Base-by-base conservation (phyloP, 2,113 vertebrate genomes). In the Trachemys scripta region DNA sequence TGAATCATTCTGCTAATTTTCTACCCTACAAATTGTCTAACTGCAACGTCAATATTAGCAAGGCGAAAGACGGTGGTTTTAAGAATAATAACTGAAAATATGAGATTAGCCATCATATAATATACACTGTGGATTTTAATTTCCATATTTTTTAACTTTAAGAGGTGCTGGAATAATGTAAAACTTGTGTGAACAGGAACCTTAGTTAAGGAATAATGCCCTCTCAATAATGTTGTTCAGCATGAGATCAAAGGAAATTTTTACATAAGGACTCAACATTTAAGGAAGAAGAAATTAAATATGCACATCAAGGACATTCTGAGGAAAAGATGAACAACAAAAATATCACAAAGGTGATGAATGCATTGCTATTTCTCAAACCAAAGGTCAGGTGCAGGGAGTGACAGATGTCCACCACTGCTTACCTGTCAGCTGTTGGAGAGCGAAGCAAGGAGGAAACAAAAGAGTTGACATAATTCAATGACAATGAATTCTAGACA, bases 401-500 rank as follows among this genome's bases (percentile, higher is more conserved):
- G 87, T 83, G 84, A 94, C 88, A 90, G 81, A 82, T 69, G 88
- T 78, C 72, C 72, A 83, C 84, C 75, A 81, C 89, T 89, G 81
- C 92, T 95, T 91, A 91, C 89, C 82, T 84, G 51, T 80, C 65
- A 87, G 75, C 80, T 84, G 76, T 17, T 89, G 84, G 84, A 86
- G 82, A 86, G 87, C 54, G 65, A 83, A 83, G 51, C 72, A 90
- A 90, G 59, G 75, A 86, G 49, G 81, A 90, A 94, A 87, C 80
- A 94, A 87, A 90, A 72, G 75, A 54, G 65, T 72, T 57, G 42
- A 81, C 35, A 59, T 78, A 82, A 81, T 85, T 84, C 85, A 95
- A 80, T 95, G 80, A 85, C 95, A 96, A 94, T 72, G 69, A 96
- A 82, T 87, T 22, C 51, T 93, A 85, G 90, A 51, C 94, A 94